A percentile compares a stretch with the other conserved stretches of the same genome.
Conservation (phyloP, 1,140 invertebrate genomes). For the Magallana angulata region DNA sequence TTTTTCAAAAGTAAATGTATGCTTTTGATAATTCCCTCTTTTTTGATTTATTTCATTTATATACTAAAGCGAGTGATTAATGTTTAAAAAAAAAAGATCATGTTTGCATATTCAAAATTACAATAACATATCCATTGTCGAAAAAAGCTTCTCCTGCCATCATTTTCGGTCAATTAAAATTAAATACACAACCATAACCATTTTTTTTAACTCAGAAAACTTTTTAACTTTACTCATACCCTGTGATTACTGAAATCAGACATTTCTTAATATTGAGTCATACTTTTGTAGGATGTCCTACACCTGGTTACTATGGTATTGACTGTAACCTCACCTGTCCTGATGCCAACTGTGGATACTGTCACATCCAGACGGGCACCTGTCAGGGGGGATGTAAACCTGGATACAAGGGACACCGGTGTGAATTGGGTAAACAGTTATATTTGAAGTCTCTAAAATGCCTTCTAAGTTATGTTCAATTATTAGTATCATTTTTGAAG, state of each 20-base stretch:
- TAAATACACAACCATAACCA: neutral
- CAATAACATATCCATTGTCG: neutral
- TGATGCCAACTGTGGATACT: neutral
- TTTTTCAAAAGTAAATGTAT: too few species aligned
- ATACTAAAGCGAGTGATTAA: too few species aligned
- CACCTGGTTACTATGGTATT: neutral
- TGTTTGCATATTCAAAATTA: neutral
- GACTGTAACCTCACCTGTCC: neutral
- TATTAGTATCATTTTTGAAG: too few species aligned
- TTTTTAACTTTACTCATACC: neutral
- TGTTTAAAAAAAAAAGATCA: too few species aligned
- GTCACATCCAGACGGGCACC: neutral
- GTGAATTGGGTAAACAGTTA: neutral
- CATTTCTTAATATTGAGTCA: neutral
- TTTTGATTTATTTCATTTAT: too few species aligned
- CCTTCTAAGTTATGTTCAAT: too few species aligned
- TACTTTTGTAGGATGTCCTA: neutral
- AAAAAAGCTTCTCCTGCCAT: too few species aligned
- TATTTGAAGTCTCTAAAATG: too few species aligned
- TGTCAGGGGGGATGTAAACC: neutral
- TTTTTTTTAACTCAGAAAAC: neutral
- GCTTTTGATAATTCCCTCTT: too few species aligned
- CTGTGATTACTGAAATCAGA: neutral
- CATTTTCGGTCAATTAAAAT: too few species aligned
- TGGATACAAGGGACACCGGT: neutral